Base-by-base conservation (phyloP, 2,888 invertebrate genomes). In the Venusia cambrica region DNA sequence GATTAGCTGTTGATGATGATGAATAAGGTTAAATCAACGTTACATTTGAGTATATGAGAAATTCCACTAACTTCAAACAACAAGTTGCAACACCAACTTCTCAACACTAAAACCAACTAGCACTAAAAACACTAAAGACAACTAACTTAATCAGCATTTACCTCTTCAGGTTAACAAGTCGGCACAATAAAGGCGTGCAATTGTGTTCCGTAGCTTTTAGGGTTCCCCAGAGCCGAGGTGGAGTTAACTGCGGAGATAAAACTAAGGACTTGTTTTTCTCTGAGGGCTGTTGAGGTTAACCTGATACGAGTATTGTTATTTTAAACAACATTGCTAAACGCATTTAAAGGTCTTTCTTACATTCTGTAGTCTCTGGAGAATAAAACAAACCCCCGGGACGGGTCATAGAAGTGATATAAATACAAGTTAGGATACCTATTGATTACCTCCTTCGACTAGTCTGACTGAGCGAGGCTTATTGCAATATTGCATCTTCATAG, bases 111-210 rank as follows among this genome's bases (percentile, higher is more conserved):
- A 5, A 16, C 12, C 12, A 30, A 34, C 25, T 33, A 28, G 24
- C 16, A 39, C 34, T 39, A 26, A 34, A 29, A 26, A 11, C 34
- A 42, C 34, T 45, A 40, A 48, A 38, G 38, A 38, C 42, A 40
- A 40, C 45, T 42, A 48, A 46, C 34, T 39, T 44, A 48, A 48
- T 48, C 48, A 57, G 43, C 54, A 31, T 40, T n/a, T 40, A 40
- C 39, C 39, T 40, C 39, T 24, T 49, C 64, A 63, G 63, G 63
- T 63, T 63, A 56, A 63, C 57, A 54, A 55, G 56, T 48, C 39
- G 39, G 37, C 43, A 51, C 61, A 55, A 61, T 63, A 62, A 62
- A 57, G 51, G 47, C 46, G 55, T 50, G 47, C 64, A 59, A 63
- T 63, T 47, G 53, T 21, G 54, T 57, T 52, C 49, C 41, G 49